A percentile compares a stretch with the other conserved stretches of the same genome.
Evolutionary conservation across 2,888 invertebrate species (phyloP).

Genomic region (Fragum whitleyi): DNA sequence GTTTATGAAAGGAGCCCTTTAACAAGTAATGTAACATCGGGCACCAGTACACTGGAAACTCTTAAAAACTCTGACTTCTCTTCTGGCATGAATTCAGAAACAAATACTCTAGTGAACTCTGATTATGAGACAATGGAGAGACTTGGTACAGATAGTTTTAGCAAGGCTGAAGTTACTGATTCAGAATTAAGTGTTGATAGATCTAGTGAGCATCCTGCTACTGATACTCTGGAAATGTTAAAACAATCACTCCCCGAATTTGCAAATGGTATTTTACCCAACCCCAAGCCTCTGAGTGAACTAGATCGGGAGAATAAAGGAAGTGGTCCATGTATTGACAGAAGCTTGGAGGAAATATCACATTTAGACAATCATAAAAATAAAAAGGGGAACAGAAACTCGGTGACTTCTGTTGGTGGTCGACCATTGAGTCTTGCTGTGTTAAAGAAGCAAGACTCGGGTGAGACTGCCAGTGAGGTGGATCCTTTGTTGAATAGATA

Average conservation of each 20-base stretch:
- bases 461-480: constrained; percentile 25
- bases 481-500: constrained; percentile 57
- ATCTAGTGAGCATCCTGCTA: constrained; percentile 33
- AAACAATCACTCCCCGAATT: constrained; percentile 54
- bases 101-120: constrained; percentile 60
- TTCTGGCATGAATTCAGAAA: constrained; percentile 55
- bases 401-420: constrained; percentile 36
- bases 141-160: constrained; percentile 10
- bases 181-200: constrained; percentile 22
- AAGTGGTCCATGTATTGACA: constrained; percentile 79
- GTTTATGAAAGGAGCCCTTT: constrained; percentile 77
- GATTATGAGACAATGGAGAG: constrained; percentile 50
- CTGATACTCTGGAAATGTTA: constrained; percentile 40
- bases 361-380: constrained; percentile 62
- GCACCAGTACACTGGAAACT: constrained; percentile 60
- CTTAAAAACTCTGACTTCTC: constrained; percentile 53
- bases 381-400: constrained; percentile 61
- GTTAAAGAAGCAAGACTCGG: constrained; percentile 40
- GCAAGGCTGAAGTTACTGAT: constrained; percentile 13
- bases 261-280: constrained; percentile 61
- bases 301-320: constrained; percentile 63
- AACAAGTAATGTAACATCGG: constrained; percentile 52
- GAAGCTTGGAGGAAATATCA: constrained; percentile 80
- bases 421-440: constrained; percentile 65
- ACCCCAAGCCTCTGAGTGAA: constrained; percentile 61